phyloP scores from a whole-genome alignment of 2,888 invertebrate species.

The Caradrina clavipalpis region DNA sequence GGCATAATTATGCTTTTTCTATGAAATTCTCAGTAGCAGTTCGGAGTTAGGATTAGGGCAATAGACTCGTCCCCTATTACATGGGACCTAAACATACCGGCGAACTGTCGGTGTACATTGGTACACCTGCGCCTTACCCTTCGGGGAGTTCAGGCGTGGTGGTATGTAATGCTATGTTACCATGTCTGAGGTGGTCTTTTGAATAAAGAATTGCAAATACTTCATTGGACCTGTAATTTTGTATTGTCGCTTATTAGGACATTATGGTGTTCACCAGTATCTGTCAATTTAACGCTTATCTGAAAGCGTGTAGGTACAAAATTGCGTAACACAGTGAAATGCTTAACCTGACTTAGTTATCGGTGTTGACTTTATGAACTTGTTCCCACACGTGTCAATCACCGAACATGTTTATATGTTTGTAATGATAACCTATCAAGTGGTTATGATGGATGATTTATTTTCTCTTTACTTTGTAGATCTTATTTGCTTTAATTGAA shows the following conservation, averaged over 20 bases:
- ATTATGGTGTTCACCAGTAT: background rate
- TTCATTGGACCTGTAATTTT: background rate
- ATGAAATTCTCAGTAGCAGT: too few relatives aligned
- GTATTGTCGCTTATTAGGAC: background rate
- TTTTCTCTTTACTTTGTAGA: slow-evolving; percentile 16
- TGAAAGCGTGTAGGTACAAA: background rate
- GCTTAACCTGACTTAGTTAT: slow-evolving; percentile 40
- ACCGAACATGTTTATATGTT: slow-evolving; percentile 54
- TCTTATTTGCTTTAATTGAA: background rate
- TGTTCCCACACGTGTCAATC: slow-evolving; percentile 66
- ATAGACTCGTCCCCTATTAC: too few relatives aligned
- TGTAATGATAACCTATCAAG: slow-evolving; percentile 55
- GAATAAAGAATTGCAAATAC: too few relatives aligned
- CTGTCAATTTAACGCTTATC: too few relatives aligned
- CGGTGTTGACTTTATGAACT: slow-evolving; percentile 49
- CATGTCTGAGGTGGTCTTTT: too few relatives aligned
- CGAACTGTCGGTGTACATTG: too few relatives aligned
- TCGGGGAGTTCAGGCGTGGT: too few relatives aligned
- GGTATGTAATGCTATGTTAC: too few relatives aligned
- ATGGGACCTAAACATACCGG: too few relatives aligned
- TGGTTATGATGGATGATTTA: slow-evolving; percentile 27
- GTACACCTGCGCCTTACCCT: too few relatives aligned
- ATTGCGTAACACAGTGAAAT: slow-evolving; percentile 42
- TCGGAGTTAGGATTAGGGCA: too few relatives aligned
- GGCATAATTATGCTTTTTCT: too few relatives aligned